Evolutionary conservation across 1,140 invertebrate species (phyloP).

Genomic region (Sitophilus oryzae): DNA sequence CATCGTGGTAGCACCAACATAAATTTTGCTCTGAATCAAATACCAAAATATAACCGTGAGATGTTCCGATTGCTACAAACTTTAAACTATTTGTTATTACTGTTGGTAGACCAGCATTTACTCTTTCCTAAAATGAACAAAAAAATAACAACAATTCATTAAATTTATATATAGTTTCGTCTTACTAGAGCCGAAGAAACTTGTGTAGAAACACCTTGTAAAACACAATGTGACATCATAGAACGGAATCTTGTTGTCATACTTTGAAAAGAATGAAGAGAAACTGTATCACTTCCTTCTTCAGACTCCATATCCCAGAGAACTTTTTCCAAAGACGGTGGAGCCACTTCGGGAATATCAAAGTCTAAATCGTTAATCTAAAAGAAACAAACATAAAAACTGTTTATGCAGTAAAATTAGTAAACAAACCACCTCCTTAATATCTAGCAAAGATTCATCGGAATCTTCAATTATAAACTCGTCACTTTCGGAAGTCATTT

Average conservation of each 20-base stretch:
- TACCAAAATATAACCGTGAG: constrained; percentile 83
- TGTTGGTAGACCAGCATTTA: constrained; percentile 83
- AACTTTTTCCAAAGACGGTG: constrained; percentile 81
- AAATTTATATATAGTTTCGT: constrained; percentile 6
- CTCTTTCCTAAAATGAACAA: constrained; percentile 62
- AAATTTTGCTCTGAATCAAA: constrained; percentile 82
- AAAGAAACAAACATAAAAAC: too few species aligned
- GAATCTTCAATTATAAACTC: constrained; percentile 39
- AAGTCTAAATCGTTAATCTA: constrained; percentile 78
- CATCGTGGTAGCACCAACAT: constrained; percentile 76
- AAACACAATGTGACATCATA: constrained; percentile 71
- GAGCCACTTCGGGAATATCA: constrained; percentile 69
- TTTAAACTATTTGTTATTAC: constrained; percentile 70
- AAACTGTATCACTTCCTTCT: constrained; percentile 51
- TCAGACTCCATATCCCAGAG: constrained; percentile 68
- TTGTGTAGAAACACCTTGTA: constrained; percentile 82
- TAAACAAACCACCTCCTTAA: constrained; percentile 35
- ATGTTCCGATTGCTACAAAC: constrained; percentile 85
- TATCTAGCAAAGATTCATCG: constrained; percentile 39
- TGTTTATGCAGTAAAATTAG: background rate
- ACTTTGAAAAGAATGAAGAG: constrained; percentile 49
- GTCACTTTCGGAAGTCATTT: constrained; percentile 40
- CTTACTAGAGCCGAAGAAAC: constrained; percentile 72
- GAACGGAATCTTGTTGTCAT: constrained; percentile 52
- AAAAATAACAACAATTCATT: background rate